Percentiles rank a stretch among this genome's conserved stretches.
Conservation (phyloP, 2,113 vertebrate species). For the Xerus inauris region DNA sequence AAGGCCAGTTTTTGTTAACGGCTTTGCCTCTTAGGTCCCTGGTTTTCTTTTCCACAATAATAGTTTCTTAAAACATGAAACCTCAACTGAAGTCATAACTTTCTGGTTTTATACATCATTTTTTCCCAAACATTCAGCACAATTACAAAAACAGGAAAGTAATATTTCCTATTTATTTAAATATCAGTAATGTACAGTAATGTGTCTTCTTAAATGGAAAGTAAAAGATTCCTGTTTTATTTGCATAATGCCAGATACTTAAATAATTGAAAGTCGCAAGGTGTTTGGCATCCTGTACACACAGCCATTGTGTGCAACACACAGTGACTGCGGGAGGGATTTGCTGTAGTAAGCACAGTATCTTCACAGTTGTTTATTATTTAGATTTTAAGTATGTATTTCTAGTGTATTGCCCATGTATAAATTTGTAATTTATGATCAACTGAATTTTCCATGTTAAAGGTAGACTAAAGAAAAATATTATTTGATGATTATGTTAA, state of each 20-base stretch:
- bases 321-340: no score
- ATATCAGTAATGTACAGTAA: neutral
- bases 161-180: neutral
- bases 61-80: neutral
- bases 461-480: no score
- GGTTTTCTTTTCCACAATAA: neutral
- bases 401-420: neutral
- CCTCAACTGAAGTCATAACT: neutral
- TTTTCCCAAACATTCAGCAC: neutral
- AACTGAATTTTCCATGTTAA: neutral
- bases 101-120: neutral
- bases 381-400: neutral
- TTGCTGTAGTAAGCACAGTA: no score
- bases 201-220: neutral
- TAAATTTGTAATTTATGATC: neutral
- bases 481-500: neutral
- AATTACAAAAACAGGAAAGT: neutral
- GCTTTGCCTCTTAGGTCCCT: rapidly evolving
- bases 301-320: neutral
- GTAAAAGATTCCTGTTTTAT: neutral
- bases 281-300: no score
- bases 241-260: neutral
- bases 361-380: neutral
- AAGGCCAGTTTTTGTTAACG: no score
- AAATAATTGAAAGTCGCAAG: neutral